phyloP scores from a whole-genome alignment of 2,797 vertebrate species.

The Dromococcyx pavoninus region DNA sequence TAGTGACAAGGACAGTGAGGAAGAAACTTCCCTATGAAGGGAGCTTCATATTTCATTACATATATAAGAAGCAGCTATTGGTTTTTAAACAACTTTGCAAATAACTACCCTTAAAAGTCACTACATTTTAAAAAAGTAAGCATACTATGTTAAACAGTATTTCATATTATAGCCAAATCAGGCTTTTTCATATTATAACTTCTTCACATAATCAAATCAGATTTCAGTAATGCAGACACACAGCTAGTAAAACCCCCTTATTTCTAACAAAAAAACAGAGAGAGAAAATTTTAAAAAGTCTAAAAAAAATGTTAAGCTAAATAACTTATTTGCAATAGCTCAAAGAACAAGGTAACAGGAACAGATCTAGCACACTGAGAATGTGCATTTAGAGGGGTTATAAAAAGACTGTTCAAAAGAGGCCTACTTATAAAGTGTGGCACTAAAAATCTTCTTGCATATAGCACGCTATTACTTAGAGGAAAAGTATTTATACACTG shows the following conservation, averaged over 20 bases:
- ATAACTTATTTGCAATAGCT: conserved; percentile 21
- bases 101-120: conserved; percentile 14
- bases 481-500: background rate
- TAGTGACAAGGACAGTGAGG: background rate
- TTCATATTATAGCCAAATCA: background rate
- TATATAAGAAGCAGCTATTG: background rate
- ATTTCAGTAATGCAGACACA: background rate
- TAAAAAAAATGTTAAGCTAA: background rate
- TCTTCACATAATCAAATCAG: conserved; percentile 41
- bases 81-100: conserved; percentile 2
- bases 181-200: conserved; percentile 11
- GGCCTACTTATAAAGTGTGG: background rate
- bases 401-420: conserved; percentile 6
- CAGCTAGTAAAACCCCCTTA: background rate
- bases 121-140: background rate
- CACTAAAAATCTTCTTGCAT: background rate
- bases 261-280: background rate
- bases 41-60: background rate
- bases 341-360: conserved; percentile 1
- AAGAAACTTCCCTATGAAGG: background rate
- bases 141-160: background rate
- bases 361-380: background rate
- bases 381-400: background rate
- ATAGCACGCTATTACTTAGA: conserved; percentile 31
- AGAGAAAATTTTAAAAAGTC: background rate